These are phyloP conservation scores for Eurosta solidaginis DNA, from an alignment of 1,140 invertebrate genomes.

Conservation along the genomic window DNA sequence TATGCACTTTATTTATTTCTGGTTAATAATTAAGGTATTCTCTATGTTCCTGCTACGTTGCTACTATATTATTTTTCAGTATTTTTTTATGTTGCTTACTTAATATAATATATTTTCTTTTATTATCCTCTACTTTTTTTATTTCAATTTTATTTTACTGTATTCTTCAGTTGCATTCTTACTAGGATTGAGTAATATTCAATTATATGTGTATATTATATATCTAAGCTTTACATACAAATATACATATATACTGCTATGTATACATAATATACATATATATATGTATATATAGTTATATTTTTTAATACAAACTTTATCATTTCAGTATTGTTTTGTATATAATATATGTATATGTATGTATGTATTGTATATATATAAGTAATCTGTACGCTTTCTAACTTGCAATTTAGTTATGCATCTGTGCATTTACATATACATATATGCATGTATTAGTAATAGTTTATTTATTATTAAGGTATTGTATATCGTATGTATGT, in stretches of 20 bases:
- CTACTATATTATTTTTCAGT: neutral
- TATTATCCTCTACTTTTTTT: neutral
- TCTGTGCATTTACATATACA: neutral
- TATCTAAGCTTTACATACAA: neutral
- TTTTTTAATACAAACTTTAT: neutral
- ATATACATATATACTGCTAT: neutral
- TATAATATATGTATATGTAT: conserved; percentile 11
- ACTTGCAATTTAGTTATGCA: neutral
- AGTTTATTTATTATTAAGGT: conserved; percentile 18
- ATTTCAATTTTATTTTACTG: neutral
- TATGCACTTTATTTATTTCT: neutral
- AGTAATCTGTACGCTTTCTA: neutral
- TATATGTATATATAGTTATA: conserved; percentile 22
- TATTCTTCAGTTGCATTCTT: conserved; percentile 20
- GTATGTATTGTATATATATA: conserved; percentile 29
- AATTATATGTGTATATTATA: conserved; percentile 1
- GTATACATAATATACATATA: neutral
- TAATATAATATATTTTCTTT: neutral
- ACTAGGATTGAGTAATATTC: neutral
- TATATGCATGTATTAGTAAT: neutral
- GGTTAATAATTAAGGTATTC: conserved; percentile 12
- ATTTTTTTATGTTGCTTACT: neutral
- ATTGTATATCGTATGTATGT: conserved; percentile 16
- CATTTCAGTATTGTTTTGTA: neutral
- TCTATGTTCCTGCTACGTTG: conserved; percentile 25